Evolutionary conservation across 2,113 vertebrate species (phyloP), one percentile per base, ranked within the genome.

Genomic region (Scomber scombrus): DNA sequence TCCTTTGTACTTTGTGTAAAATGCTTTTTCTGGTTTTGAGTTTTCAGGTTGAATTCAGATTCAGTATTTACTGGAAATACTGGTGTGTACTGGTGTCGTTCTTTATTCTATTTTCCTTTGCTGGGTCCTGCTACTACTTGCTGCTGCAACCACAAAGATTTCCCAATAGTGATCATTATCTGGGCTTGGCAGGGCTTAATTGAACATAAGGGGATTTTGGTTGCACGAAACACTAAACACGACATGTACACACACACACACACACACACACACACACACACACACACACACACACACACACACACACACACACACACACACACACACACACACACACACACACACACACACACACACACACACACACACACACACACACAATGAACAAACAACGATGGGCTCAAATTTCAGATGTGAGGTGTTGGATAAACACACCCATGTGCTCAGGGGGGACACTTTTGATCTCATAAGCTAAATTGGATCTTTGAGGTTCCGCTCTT

Each of bases 131-230:
- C 18, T 21, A 15, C 11, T 45, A 31, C 4, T 16, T 34, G 12
- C 26, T n/a, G n/a, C n/a, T 34, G 45, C 16, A 72, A 14, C 18
- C 26, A 4, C 46, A 49, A 26, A 87, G 46, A 78, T 75, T n/a
- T 43, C 62, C 4, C 9, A 63, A 26, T 14, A 46, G 67, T 14
- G 9, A 18, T 71, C 21, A 57, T 71, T 57, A 26, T n/a, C 63
- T 31, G 1, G 26, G 8, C 62, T 29, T 15, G 18, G 34, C 43
- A 49, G 18, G 56, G 26, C 0, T n/a, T 19, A 19, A 45, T 45
- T 61, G 12, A 34, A 57, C 26, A 43, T 47, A 21, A 70, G 40
- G 31, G 31, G 46, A 63, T 12, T 49, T 60, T 21, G 13, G 16
- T 9, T 3, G 21, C 19, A 46, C 19, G 10, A 26, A 26, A 26